Percentiles rank a stretch among this genome's conserved stretches.
phyloP scores from a whole-genome alignment of 2,888 invertebrate species.

The Heliconius charithonia region DNA sequence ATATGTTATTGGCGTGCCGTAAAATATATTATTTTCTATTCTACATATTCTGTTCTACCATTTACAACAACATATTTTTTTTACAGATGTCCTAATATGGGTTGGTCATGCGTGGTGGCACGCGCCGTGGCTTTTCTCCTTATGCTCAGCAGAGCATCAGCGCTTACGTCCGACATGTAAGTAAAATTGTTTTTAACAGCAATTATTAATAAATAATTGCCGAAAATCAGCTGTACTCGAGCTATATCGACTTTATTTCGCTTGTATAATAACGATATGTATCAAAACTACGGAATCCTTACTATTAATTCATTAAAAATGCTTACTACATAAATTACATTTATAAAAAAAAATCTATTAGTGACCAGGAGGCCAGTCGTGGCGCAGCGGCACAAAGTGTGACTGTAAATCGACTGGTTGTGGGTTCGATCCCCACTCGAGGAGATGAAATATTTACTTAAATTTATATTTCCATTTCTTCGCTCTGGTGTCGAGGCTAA shows the following conservation, averaged over 20 bases:
- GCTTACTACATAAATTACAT: not conserved
- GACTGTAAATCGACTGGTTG: too few relatives aligned
- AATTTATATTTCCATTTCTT: too few relatives aligned
- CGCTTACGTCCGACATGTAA: conserved; percentile 84
- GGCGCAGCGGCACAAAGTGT: too few relatives aligned
- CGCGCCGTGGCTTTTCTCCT: conserved; percentile 86
- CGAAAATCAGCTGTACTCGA: not conserved
- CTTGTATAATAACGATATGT: too few relatives aligned
- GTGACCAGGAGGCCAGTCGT: too few relatives aligned
- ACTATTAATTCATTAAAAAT: too few relatives aligned
- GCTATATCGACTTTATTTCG: not conserved
- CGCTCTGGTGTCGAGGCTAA: too few relatives aligned
- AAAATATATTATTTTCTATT: too few relatives aligned
- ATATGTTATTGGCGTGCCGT: too few relatives aligned
- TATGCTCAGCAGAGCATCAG: conserved; percentile 81
- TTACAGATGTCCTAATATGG: conserved; percentile 96
- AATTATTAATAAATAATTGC: not conserved
- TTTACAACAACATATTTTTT: not conserved
- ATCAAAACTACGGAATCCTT: too few relatives aligned
- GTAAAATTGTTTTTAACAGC: conserved; percentile 49
- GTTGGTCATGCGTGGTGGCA: conserved; percentile 93
- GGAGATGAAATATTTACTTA: too few relatives aligned
- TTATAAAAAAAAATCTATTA: not conserved
- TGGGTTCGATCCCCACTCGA: too few relatives aligned
- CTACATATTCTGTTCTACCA: not conserved